Percentiles rank a stretch among this genome's conserved stretches.
These are phyloP conservation scores for Onychostruthus taczanowskii DNA, from an alignment of 2,113 vertebrate genomes.

Conservation along the genomic window DNA sequence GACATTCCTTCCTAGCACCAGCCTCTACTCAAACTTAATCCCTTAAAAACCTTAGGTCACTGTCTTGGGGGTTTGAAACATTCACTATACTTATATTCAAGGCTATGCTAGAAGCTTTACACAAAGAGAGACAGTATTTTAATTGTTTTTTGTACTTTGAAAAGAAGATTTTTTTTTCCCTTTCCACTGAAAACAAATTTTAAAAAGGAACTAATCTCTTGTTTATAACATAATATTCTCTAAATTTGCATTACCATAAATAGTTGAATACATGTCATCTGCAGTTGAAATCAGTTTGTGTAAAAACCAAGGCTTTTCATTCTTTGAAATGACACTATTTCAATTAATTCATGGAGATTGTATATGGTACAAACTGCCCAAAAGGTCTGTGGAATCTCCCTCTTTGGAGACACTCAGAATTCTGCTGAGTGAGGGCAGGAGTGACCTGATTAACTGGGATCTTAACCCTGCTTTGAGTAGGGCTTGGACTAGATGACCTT, in stretches of 20 bases:
- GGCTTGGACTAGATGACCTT: neutral
- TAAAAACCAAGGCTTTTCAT: neutral
- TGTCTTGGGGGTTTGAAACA: conserved; percentile 30
- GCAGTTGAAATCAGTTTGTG: neutral
- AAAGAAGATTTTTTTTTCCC: neutral
- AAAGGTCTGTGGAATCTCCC: neutral
- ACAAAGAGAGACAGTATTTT: neutral
- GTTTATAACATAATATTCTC: neutral
- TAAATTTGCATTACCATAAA: neutral
- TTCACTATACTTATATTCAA: neutral
- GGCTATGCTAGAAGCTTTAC: neutral
- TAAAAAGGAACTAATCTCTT: neutral
- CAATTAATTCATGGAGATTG: neutral
- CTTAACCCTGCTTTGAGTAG: neutral
- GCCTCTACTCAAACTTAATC: conserved; percentile 6
- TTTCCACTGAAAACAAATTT: neutral
- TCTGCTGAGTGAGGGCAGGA: neutral
- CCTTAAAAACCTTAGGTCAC: neutral
- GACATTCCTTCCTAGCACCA: conserved; percentile 28
- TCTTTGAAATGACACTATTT: neutral
- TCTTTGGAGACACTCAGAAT: neutral
- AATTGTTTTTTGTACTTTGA: neutral
- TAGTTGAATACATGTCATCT: neutral
- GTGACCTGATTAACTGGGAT: neutral
- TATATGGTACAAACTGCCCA: neutral